Percentiles rank a stretch among this genome's conserved stretches.
Conservation (phyloP, 2,113 vertebrate species). For the Callithrix jacchus region DNA sequence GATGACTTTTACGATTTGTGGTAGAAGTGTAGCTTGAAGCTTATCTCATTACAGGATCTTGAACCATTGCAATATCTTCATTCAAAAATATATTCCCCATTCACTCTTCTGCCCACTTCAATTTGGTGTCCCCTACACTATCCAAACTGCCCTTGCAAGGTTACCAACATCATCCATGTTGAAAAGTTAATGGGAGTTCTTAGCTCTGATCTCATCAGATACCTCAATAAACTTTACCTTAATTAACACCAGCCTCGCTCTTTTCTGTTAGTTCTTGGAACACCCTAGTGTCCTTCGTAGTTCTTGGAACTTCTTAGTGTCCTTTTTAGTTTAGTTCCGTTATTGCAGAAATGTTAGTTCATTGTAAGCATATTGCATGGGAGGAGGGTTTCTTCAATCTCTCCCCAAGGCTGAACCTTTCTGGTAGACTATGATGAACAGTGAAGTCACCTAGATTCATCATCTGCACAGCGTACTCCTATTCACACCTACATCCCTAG, state of each 20-base stretch:
- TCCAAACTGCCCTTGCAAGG: neutral
- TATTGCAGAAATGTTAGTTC: neutral
- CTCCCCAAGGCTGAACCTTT: neutral
- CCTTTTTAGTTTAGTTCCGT: neutral
- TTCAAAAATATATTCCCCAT: neutral
- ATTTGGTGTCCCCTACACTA: neutral
- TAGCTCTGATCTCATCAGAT: neutral
- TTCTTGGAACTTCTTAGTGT: neutral
- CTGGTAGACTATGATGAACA: fast-evolving
- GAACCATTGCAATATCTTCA: neutral
- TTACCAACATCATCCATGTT: neutral
- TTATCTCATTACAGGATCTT: neutral
- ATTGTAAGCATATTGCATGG: neutral
- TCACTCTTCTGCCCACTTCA: neutral
- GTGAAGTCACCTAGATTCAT: neutral
- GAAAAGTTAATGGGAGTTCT: neutral
- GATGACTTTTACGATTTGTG: neutral
- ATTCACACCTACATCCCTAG: neutral
- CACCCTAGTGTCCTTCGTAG: neutral
- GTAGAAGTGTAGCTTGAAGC: neutral
- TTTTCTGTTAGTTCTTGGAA: neutral
- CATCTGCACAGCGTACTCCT: too few species aligned
- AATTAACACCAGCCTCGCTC: neutral
- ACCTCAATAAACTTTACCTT: neutral
- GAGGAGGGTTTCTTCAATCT: neutral